phyloP scores from a whole-genome alignment of 1,140 invertebrate genomes.

The Conopomorpha cramerella region DNA sequence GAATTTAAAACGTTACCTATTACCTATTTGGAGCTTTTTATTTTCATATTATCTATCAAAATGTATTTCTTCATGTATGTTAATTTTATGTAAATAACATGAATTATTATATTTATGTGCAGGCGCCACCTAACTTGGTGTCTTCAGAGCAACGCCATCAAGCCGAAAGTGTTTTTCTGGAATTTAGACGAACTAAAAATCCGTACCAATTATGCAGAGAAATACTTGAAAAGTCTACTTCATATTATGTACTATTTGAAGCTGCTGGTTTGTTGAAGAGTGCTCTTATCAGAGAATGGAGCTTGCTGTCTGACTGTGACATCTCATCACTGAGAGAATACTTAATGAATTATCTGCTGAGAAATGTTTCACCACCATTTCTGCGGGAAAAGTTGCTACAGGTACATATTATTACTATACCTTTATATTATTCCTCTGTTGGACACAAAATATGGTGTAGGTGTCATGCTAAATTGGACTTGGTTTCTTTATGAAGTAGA shows the following conservation, averaged over 20 bases:
- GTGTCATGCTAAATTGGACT: too few relatives aligned
- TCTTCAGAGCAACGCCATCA: conserved; percentile 75
- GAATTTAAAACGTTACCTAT: conserved; percentile 1
- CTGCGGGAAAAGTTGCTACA: conserved; percentile 75
- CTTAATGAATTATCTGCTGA: conserved; percentile 77
- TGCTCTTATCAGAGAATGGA: conserved; percentile 84
- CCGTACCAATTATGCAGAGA: conserved; percentile 82
- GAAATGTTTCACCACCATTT: conserved; percentile 63
- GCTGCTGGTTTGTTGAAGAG: conserved; percentile 82
- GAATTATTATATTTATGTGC: conserved; percentile 2
- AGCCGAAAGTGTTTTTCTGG: conserved; percentile 79
- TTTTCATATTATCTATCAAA: not conserved
- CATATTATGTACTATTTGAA: conserved; percentile 88
- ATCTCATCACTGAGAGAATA: conserved; percentile 77
- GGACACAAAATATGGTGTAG: not conserved
- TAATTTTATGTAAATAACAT: conserved; percentile 6
- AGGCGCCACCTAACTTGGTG: conserved; percentile 84
- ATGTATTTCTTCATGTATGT: conserved; percentile 8
- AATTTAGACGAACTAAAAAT: conserved; percentile 80
- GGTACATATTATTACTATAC: conserved; percentile 40
- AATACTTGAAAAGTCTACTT: conserved; percentile 77
- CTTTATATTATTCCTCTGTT: not conserved
- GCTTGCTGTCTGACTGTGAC: conserved; percentile 67
- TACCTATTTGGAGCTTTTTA: conserved; percentile 5
- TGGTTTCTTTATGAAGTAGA: too few relatives aligned